Evolutionary conservation across 2,797 vertebrate species (phyloP).

Genomic region (Argentina silus): DNA sequence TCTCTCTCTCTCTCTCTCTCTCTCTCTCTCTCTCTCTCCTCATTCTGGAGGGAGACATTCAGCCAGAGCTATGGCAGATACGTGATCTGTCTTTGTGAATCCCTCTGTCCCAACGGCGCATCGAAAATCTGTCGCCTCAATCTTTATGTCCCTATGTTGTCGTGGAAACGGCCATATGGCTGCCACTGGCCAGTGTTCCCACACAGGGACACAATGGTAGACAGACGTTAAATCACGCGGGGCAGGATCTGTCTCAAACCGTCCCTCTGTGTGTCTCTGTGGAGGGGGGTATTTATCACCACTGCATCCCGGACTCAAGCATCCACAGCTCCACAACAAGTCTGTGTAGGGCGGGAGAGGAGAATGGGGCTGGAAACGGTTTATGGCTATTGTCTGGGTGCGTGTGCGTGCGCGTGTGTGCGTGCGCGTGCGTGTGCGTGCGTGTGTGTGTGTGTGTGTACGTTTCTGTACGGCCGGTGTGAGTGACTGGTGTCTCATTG

Average conservation of each 20-base stretch:
- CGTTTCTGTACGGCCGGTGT: neutral
- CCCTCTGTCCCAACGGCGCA: slow-evolving; percentile 4
- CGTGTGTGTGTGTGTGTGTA: neutral
- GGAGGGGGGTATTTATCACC: slow-evolving; percentile 40
- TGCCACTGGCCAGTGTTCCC: slow-evolving; percentile 40
- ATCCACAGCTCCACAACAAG: slow-evolving; percentile 41
- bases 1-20: slow-evolving; percentile 7
- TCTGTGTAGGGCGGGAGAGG: slow-evolving; percentile 31
- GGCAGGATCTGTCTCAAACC: slow-evolving; percentile 27
- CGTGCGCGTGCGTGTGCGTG: neutral
- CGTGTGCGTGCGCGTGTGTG: neutral
- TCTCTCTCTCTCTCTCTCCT: neutral
- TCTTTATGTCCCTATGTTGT: slow-evolving; percentile 35
- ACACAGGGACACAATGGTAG: slow-evolving; percentile 45
- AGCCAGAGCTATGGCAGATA: slow-evolving; percentile 30
- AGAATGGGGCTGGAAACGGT: slow-evolving; percentile 54
- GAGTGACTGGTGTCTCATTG: neutral
- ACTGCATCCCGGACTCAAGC: slow-evolving; percentile 36
- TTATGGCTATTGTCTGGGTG: slow-evolving; percentile 47
- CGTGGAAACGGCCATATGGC: slow-evolving; percentile 41
- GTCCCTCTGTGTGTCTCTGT: slow-evolving; percentile 16
- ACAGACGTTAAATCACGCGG: slow-evolving; percentile 39
- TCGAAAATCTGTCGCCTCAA: slow-evolving; percentile 32
- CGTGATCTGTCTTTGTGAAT: slow-evolving; percentile 11
- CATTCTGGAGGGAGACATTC: slow-evolving; percentile 15